Evolutionary conservation across 1,140 invertebrate species (phyloP), one percentile per base, ranked within the genome.

Genomic region (Kradibia gibbosae): DNA sequence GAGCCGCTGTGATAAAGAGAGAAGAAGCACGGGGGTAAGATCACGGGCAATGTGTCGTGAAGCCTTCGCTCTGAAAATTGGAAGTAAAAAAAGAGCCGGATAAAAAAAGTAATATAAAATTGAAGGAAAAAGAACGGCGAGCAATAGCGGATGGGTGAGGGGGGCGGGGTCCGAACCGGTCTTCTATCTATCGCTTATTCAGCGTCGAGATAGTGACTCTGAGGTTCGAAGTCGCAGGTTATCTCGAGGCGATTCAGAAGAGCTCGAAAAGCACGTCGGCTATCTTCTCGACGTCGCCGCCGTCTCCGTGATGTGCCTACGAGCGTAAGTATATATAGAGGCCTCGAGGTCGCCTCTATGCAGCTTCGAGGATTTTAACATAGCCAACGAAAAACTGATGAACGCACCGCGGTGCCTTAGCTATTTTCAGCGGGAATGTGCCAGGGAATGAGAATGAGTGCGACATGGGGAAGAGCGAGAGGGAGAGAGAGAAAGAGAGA

Each of bases 181-280:
- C 81, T 79, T 82, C 67, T 78, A 82, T 79, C 81, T 82, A 82
- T 82, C 81, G 81, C 48, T 82, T 82, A 82, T 82, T 82, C 77
- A 78, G 75, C 50, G 71, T 22, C 57, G 48, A 82, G 81, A 82
- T 82, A 82, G 71, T 75, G 73, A 81, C 80, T 75, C 57, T 31
- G 79, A 75, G 36, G 55, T 48, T 67, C 71, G 34, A 62, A 62
- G 65, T 73, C 71, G 74, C 81, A 82, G 81, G 81, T 82, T 82
- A 82, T 82, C 81, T 82, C 48, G 28, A 67, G 60, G 71, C 71
- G 76, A 82, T 80, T 81, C 60, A 75, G 70, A n/a, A 74, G 62
- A 74, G 71, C 73, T 81, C 80, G 71, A 81, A 81, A 81, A 81
- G 72, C 80, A 45, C 71, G 57, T 48, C 71, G 79, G 57, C 57